Percentiles rank a stretch among this genome's conserved stretches.
Evolutionary conservation across 2,797 vertebrate genomes (phyloP).

Genomic region (Hybognathus amarus): DNA sequence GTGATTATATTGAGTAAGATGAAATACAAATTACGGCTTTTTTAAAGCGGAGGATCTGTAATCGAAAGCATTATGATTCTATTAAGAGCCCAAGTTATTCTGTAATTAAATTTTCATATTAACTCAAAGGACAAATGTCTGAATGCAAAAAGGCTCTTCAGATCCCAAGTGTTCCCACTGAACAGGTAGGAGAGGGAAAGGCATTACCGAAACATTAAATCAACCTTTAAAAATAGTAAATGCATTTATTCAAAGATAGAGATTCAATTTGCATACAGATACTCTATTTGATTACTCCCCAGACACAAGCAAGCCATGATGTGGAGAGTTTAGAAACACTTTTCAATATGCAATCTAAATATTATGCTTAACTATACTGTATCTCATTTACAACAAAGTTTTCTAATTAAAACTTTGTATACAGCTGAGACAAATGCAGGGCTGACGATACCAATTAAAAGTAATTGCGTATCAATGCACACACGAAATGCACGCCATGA

Average conservation of each 20-base stretch:
- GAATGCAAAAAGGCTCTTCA: constrained; percentile 60
- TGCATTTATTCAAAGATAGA: constrained; percentile 69
- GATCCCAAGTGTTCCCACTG: constrained; percentile 63
- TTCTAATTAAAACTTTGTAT: constrained; percentile 60
- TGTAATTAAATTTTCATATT: constrained; percentile 70
- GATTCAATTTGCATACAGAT: constrained; percentile 73
- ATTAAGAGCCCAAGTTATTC: constrained; percentile 64
- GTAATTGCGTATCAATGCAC: constrained; percentile 22
- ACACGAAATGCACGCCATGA: constrained; percentile 30
- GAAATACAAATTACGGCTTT: constrained; percentile 63
- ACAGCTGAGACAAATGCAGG: constrained; percentile 34
- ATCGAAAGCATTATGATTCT: constrained; percentile 64
- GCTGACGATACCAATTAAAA: constrained; percentile 45
- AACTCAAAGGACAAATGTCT: constrained; percentile 63
- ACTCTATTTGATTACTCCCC: constrained; percentile 68
- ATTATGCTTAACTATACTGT: constrained; percentile 60
- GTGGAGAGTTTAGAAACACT: constrained; percentile 66
- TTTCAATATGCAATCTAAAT: constrained; percentile 64
- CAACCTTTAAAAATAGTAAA: constrained; percentile 66
- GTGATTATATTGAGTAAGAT: constrained; percentile 58
- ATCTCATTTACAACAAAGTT: constrained; percentile 58
- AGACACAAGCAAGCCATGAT: constrained; percentile 63
- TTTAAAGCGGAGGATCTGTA: constrained; percentile 56
- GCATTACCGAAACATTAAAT: constrained; percentile 70
- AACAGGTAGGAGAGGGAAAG: constrained; percentile 63